Percentiles rank a stretch among this genome's conserved stretches.
phyloP scores from a whole-genome alignment of 2,888 invertebrate genomes.

The Drosophila anomelani region DNA sequence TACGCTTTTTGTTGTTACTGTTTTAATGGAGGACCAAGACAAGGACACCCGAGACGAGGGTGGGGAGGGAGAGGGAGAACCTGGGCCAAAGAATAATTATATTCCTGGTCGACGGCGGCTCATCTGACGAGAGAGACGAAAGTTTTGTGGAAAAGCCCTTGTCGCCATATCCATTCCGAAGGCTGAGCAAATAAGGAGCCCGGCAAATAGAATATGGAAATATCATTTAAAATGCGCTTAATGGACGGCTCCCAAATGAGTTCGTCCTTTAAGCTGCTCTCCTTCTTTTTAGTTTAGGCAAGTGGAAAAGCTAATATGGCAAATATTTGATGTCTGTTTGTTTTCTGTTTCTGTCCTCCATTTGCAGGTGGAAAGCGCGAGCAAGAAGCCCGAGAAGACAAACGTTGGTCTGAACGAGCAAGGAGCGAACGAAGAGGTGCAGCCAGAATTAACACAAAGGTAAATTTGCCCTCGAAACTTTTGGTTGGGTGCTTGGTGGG shows the following conservation, averaged over 20 bases:
- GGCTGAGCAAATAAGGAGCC: slow-evolving; percentile 14
- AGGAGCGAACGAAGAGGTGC: slow-evolving; percentile 22
- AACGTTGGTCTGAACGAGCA: background rate
- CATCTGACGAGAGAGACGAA: slow-evolving; percentile 24
- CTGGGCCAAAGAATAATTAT: slow-evolving; percentile 31
- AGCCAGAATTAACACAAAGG: slow-evolving; percentile 45
- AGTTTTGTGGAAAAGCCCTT: slow-evolving; percentile 22
- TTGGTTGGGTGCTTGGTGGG: background rate
- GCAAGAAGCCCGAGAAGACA: slow-evolving; percentile 4
- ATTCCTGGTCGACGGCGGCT: slow-evolving; percentile 21
- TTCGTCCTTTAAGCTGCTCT: background rate
- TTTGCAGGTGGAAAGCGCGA: slow-evolving; percentile 34
- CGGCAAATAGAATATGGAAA: slow-evolving; percentile 49
- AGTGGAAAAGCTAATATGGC: slow-evolving; percentile 45
- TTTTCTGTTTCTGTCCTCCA: slow-evolving; percentile 8
- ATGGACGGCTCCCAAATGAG: slow-evolving; percentile 28
- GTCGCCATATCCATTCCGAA: slow-evolving; percentile 4
- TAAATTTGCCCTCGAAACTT: slow-evolving; percentile 42
- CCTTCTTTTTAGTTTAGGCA: background rate
- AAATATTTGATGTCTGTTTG: slow-evolving; percentile 44
- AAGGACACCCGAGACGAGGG: background rate
- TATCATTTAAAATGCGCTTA: slow-evolving; percentile 41
- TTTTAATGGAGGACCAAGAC: slow-evolving; percentile 6
- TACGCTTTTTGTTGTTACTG: slow-evolving; percentile 28
- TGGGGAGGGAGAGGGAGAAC: background rate